These are phyloP conservation scores for Syrmaticus mikado DNA, from an alignment of 2,113 vertebrate species.

Conservation along the genomic window DNA sequence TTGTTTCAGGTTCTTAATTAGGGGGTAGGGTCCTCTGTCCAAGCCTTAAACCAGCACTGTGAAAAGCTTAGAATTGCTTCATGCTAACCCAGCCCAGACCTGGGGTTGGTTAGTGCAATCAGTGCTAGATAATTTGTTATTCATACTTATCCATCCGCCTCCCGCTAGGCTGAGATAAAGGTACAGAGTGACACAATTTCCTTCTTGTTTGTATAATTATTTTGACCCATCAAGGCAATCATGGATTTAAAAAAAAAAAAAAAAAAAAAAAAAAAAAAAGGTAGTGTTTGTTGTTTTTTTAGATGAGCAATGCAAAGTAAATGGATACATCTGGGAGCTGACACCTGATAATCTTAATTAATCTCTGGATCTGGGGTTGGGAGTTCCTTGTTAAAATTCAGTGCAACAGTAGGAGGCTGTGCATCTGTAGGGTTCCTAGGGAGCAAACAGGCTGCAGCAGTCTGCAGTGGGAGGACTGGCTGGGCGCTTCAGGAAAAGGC, in stretches of 20 bases:
- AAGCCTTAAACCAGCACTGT: constrained; percentile 74
- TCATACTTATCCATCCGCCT: constrained; percentile 70
- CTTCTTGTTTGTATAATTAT: constrained; percentile 69
- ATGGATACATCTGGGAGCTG: constrained; percentile 47
- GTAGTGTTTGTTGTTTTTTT: constrained; percentile 70
- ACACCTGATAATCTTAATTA: constrained; percentile 81
- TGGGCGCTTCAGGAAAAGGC: neutral
- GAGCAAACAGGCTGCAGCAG: constrained; percentile 55
- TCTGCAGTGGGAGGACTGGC: neutral
- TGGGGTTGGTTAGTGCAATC: constrained; percentile 79
- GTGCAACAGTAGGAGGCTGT: constrained; percentile 32
- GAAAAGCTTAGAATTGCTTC: constrained; percentile 79
- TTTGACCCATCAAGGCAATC: constrained; percentile 72
- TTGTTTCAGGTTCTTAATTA: constrained; percentile 90
- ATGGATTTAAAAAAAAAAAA: neutral
- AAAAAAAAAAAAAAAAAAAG: neutral
- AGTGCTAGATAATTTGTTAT: constrained; percentile 80
- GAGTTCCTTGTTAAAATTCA: constrained; percentile 57
- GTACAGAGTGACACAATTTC: constrained; percentile 63
- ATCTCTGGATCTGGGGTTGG: constrained; percentile 71
- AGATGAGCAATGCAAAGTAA: constrained; percentile 63
- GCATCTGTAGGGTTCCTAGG: neutral
- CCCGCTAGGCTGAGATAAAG: constrained; percentile 68
- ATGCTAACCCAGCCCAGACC: constrained; percentile 37
- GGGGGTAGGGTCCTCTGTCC: constrained; percentile 82